These are phyloP conservation scores for Bucorvus abyssinicus DNA, from an alignment of 2,797 vertebrate species.

Conservation along the genomic window DNA sequence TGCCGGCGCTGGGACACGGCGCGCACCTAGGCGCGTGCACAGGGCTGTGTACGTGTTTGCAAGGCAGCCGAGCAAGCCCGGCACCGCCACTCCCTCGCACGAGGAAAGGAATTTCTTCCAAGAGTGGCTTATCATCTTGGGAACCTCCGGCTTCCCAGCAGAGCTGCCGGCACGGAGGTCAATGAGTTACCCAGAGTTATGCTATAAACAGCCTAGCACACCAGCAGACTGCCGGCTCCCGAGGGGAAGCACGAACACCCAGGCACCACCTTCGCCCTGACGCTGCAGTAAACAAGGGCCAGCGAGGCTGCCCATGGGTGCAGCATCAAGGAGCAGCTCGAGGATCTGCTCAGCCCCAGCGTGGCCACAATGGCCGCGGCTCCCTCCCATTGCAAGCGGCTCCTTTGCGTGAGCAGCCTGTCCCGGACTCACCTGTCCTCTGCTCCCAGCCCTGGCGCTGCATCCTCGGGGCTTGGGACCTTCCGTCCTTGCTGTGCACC, in stretches of 20 bases:
- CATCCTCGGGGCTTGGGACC: neutral
- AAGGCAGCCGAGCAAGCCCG: neutral
- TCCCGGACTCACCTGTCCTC: neutral
- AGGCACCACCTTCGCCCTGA: neutral
- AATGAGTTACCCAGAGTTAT: conserved; percentile 8
- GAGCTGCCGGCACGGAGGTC: conserved; percentile 3
- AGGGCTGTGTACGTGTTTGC: neutral
- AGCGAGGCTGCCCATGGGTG: neutral
- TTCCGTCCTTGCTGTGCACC: neutral
- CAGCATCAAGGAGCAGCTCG: neutral
- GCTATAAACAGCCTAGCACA: neutral
- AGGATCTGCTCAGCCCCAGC: neutral
- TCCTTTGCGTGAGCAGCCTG: neutral
- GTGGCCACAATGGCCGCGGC: fast-evolving
- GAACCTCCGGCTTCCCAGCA: conserved; percentile 61
- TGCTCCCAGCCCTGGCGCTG: neutral
- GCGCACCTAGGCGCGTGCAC: neutral
- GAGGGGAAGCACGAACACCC: neutral
- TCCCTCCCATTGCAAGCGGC: neutral
- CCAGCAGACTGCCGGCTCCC: neutral
- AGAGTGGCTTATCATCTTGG: conserved; percentile 45
- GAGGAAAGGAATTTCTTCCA: conserved; percentile 28
- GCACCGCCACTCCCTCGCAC: conserved; percentile 12
- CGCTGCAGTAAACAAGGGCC: neutral
- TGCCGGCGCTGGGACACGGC: neutral